A percentile compares a stretch with the other conserved stretches of the same genome.
Conservation (phyloP, 2,888 invertebrate genomes). For the Drosophila dives region DNA sequence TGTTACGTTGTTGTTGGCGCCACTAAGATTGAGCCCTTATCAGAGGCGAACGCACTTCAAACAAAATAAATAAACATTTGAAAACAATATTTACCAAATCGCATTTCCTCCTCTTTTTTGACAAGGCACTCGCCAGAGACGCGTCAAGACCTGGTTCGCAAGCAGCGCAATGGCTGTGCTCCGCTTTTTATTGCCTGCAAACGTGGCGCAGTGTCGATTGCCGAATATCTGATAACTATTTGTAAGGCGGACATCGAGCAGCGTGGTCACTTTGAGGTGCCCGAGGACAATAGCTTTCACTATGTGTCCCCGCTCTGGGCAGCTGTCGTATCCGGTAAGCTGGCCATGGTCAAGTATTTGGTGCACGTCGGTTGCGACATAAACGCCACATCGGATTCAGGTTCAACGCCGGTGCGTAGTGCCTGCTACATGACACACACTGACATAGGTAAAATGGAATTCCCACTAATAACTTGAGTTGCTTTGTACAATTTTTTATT, state of each 20-base stretch:
- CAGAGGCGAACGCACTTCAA: conserved; percentile 15
- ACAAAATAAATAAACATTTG: not conserved
- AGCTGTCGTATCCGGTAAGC: conserved; percentile 94
- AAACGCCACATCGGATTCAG: conserved; percentile 94
- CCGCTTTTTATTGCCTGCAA: conserved; percentile 89
- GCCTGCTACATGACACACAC: conserved; percentile 97
- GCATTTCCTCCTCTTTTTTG: conserved; percentile 22
- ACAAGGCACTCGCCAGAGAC: conserved; percentile 86
- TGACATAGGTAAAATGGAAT: conserved; percentile 86
- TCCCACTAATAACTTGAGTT: too few species aligned
- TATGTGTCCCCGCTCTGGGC: conserved; percentile 96
- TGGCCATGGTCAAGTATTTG: conserved; percentile 91
- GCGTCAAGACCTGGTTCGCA: conserved; percentile 89
- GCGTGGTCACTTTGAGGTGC: conserved; percentile 92
- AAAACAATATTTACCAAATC: conserved; percentile 11
- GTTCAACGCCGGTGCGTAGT: conserved; percentile 95
- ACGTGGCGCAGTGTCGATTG: conserved; percentile 92
- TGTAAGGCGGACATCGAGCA: conserved; percentile 95
- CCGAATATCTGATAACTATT: conserved; percentile 92
- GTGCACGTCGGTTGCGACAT: conserved; percentile 92
- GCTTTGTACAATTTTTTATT: not conserved
- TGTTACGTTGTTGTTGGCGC: conserved; percentile 17
- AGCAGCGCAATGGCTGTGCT: conserved; percentile 91
- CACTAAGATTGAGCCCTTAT: conserved; percentile 41
- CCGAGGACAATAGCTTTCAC: conserved; percentile 91